Conservation (phyloP, 2,888 invertebrate genomes). For the Acanthosoma haemorrhoidale region DNA sequence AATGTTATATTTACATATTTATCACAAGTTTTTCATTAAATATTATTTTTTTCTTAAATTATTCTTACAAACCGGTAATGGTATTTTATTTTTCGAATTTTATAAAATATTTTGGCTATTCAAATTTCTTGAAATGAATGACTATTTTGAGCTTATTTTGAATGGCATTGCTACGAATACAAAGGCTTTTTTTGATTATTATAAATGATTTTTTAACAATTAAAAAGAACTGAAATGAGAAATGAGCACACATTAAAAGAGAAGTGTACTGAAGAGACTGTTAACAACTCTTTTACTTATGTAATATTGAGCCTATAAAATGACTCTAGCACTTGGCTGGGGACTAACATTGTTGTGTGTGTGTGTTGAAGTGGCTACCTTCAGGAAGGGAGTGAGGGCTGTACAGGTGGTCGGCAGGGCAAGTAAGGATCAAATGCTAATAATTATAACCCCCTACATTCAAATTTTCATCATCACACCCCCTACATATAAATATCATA, state of each 20-base stretch:
- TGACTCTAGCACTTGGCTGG: conserved; percentile 3
- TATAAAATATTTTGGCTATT: neutral
- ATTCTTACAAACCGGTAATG: neutral
- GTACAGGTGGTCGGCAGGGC: conserved; percentile 97
- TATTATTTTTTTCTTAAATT: conserved; percentile 7
- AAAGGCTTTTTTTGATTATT: conserved; percentile 11
- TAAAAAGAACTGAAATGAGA: neutral
- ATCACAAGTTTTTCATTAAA: conserved; percentile 21
- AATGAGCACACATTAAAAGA: conserved; percentile 2
- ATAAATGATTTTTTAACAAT: neutral
- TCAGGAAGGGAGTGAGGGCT: conserved; percentile 99
- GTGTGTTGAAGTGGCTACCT: conserved; percentile 80
- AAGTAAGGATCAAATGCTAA: conserved; percentile 72
- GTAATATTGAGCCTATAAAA: conserved; percentile 12
- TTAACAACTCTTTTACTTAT: conserved; percentile 7
- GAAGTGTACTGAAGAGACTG: neutral
- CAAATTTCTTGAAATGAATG: conserved; percentile 16
- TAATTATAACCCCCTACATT: conserved; percentile 22
- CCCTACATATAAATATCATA: neutral
- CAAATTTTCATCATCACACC: conserved; percentile 22
- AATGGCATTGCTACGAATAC: conserved; percentile 21
- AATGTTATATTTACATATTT: neutral
- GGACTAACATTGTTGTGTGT: conserved; percentile 38
- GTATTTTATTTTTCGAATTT: conserved; percentile 15
- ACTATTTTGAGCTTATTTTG: conserved; percentile 13